phyloP scores from a whole-genome alignment of 2,888 invertebrate genomes.

The Polydrusus cervinus region DNA sequence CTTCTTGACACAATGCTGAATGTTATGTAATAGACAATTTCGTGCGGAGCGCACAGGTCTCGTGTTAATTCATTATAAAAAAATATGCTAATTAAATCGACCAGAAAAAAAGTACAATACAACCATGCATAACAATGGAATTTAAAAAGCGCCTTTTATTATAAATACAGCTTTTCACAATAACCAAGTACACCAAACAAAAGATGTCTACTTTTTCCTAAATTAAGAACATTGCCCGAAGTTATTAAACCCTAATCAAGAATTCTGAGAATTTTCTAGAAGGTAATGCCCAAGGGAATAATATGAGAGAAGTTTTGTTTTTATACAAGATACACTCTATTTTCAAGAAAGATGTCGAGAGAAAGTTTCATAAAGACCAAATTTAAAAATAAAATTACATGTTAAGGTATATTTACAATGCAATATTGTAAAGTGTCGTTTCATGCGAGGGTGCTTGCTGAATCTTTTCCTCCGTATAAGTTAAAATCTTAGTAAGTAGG shows the following conservation, averaged over 20 bases:
- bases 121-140: no score
- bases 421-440: constrained; percentile 5
- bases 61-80: no score
- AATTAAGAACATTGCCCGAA: constrained; percentile 16
- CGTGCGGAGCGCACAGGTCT: no score
- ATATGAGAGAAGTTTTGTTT: constrained; percentile 19
- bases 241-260: constrained; percentile 27
- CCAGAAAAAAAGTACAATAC: no score
- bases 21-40: no score
- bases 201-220: constrained; percentile 8
- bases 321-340: constrained; percentile 10
- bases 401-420: not conserved
- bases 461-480: not conserved
- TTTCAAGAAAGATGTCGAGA: not conserved
- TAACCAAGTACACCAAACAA: constrained; percentile 20
- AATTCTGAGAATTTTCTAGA: constrained; percentile 24
- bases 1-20: no score
- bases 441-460: not conserved
- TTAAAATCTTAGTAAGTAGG: no score
- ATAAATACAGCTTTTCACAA: not conserved
- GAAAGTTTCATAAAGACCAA: constrained; percentile 7
- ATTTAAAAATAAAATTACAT: constrained; percentile 9
- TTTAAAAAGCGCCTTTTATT: no score
- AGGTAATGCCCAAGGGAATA: not conserved
- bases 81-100: no score